A percentile compares a stretch with the other conserved stretches of the same genome.
These are phyloP conservation scores for Orthosia gracilis DNA, from an alignment of 2,888 invertebrate species.

Conservation along the genomic window DNA sequence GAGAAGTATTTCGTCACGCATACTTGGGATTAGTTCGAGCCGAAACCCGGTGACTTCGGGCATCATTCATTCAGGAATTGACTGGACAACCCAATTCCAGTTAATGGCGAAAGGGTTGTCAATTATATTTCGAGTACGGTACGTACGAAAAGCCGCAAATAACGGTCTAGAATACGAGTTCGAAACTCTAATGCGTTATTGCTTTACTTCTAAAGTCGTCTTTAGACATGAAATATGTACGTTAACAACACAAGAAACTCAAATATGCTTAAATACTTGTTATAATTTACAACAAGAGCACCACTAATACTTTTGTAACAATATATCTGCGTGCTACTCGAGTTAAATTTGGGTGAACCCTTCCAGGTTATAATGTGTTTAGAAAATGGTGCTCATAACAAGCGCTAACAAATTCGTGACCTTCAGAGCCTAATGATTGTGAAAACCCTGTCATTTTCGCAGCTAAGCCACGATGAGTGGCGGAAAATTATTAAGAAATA, in stretches of 20 bases:
- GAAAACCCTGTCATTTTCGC: slow-evolving; percentile 69
- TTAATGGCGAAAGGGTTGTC: slow-evolving; percentile 72
- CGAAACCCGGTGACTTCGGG: slow-evolving; percentile 70
- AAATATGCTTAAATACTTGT: slow-evolving; percentile 34
- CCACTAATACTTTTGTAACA: slow-evolving; percentile 41
- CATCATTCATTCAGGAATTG: slow-evolving; percentile 78
- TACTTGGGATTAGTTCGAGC: slow-evolving; percentile 79
- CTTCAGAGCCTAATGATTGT: slow-evolving; percentile 36
- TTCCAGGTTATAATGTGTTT: slow-evolving; percentile 20
- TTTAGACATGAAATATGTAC: slow-evolving; percentile 55
- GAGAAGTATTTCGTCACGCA: slow-evolving; percentile 78
- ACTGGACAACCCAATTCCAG: slow-evolving; percentile 74
- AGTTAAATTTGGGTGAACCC: slow-evolving; percentile 23
- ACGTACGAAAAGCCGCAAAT: slow-evolving; percentile 66
- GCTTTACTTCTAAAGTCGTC: slow-evolving; percentile 62
- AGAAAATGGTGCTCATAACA: slow-evolving; percentile 31
- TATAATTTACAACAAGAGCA: slow-evolving; percentile 43
- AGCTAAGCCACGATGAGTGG: slow-evolving; percentile 72
- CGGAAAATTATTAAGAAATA: slow-evolving; percentile 79
- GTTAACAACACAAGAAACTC: slow-evolving; percentile 53
- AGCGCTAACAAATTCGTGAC: slow-evolving; percentile 26
- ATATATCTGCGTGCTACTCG: slow-evolving; percentile 16
- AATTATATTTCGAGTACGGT: slow-evolving; percentile 70
- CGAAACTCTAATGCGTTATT: slow-evolving; percentile 65
- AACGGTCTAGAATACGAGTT: slow-evolving; percentile 64